A percentile compares a stretch with the other conserved stretches of the same genome.
These are phyloP conservation scores for Rhizoglyphus robini DNA, from an alignment of 1,140 invertebrate genomes.

Conservation along the genomic window DNA sequence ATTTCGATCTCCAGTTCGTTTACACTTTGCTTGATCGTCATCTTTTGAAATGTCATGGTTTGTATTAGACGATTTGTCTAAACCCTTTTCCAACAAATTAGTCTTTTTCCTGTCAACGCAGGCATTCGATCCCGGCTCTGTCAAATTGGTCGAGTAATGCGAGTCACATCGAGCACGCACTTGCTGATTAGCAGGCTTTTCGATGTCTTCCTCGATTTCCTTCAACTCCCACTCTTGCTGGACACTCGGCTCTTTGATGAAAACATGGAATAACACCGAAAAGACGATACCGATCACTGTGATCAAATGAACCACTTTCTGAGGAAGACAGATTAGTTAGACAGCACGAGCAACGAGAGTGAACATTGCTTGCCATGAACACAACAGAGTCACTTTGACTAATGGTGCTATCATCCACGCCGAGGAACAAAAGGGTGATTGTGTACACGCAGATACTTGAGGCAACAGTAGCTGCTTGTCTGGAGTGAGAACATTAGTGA, in stretches of 20 bases:
- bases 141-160: too few relatives aligned
- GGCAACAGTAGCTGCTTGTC: background rate
- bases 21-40: background rate
- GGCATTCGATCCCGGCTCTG: background rate
- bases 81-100: background rate
- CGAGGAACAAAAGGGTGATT: background rate
- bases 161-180: too few relatives aligned
- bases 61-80: background rate
- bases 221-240: background rate
- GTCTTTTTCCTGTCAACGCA: background rate
- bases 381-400: background rate
- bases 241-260: slow-evolving; percentile 29
- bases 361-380: background rate
- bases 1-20: background rate
- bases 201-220: too few relatives aligned
- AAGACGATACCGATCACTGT: slow-evolving; percentile 47
- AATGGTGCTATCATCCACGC: background rate
- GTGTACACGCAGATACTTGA: background rate
- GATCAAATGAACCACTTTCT: slow-evolving; percentile 18
- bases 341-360: background rate
- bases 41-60: background rate
- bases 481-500: background rate
- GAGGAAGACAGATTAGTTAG: background rate
- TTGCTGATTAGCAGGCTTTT: too few relatives aligned
- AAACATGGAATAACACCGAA: slow-evolving; percentile 61